Percentiles rank a stretch among this genome's conserved stretches.
Conservation (phyloP, 2,888 invertebrate genomes). For the Lycaena phlaeas region DNA sequence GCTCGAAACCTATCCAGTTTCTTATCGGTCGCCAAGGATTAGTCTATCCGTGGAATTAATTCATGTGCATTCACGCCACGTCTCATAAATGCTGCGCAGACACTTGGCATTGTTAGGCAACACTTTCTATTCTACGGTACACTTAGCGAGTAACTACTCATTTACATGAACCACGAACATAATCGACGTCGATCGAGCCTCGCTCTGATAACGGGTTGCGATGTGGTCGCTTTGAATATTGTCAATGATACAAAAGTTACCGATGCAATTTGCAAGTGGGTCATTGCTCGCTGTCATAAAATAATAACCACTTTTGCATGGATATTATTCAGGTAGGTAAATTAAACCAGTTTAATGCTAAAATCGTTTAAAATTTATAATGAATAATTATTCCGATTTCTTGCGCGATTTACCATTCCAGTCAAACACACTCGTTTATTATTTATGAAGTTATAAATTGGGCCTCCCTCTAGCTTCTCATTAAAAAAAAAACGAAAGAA, state of each 20-base stretch:
- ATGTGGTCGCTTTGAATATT: conserved; percentile 1
- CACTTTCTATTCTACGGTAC: conserved; percentile 50
- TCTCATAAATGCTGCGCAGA: conserved; percentile 45
- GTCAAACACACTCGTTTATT: background rate
- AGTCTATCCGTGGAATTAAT: conserved; percentile 41
- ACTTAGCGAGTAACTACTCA: conserved; percentile 16
- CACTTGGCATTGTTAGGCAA: conserved; percentile 42
- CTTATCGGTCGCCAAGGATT: conserved; percentile 41
- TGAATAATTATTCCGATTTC: background rate
- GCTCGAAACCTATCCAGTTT: conserved; percentile 54
- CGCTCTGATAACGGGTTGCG: conserved; percentile 11
- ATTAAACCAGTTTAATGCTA: background rate
- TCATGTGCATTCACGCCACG: conserved; percentile 48
- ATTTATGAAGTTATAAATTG: too few species aligned
- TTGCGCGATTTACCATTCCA: background rate
- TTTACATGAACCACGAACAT: conserved; percentile 21
- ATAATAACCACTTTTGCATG: conserved; percentile 5
- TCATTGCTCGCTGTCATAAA: background rate
- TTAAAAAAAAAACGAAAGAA: too few species aligned
- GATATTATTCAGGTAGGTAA: background rate
- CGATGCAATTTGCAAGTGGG: background rate
- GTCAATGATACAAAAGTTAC: background rate
- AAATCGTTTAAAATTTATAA: background rate
- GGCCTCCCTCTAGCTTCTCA: too few species aligned
- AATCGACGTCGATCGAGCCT: conserved; percentile 13